Conservation (phyloP, 2,797 vertebrate genomes). For the Calcarius lapponicus region DNA sequence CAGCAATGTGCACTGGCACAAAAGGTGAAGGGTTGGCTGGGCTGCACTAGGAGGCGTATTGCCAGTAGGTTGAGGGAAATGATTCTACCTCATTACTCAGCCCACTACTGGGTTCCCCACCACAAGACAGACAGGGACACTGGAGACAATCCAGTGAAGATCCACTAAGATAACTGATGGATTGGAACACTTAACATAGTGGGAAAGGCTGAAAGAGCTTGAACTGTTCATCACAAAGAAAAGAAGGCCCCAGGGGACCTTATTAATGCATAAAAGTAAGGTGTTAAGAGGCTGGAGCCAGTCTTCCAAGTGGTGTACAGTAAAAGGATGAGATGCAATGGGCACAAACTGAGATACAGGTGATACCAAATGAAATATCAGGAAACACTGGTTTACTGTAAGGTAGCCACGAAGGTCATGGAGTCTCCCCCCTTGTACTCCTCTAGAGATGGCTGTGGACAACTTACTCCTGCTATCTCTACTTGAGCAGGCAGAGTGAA, state of each 20-base stretch:
- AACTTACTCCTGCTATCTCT: neutral
- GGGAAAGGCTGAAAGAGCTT: neutral
- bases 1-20: neutral
- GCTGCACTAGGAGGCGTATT: neutral
- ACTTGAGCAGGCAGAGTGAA: neutral
- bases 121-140: neutral
- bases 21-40: neutral
- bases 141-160: neutral
- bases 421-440: neutral
- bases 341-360: neutral
- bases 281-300: neutral
- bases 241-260: neutral
- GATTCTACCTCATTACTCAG: neutral
- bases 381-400: neutral
- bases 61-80: neutral
- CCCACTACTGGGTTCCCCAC: neutral
- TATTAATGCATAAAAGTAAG: neutral
- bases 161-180: neutral
- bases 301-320: neutral
- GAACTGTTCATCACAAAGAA: neutral
- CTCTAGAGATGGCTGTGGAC: neutral
- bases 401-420: neutral
- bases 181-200: neutral
- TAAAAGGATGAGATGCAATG: neutral
- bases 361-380: fast-evolving